phyloP scores from a whole-genome alignment of 2,888 invertebrate genomes.

The Plutella xylostella region DNA sequence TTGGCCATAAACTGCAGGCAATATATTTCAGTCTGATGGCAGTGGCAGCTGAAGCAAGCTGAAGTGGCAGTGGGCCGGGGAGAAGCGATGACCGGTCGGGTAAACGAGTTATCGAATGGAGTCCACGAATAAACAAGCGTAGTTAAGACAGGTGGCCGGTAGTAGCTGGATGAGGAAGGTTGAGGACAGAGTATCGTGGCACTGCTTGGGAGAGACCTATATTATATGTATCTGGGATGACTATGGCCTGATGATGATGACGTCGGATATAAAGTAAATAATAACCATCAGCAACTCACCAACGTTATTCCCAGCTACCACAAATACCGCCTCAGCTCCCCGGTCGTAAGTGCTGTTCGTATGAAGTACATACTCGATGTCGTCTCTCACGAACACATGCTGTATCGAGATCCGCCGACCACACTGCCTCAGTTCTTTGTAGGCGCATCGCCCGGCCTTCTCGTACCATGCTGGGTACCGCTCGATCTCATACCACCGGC shows the following conservation, averaged over 20 bases:
- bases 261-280: background rate
- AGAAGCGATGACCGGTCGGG: too few relatives aligned
- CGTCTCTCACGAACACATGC: slow-evolving; percentile 38
- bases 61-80: too few relatives aligned
- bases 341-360: slow-evolving; percentile 47
- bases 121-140: too few relatives aligned
- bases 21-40: too few relatives aligned
- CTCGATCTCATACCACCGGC: slow-evolving; percentile 51
- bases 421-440: slow-evolving; percentile 41
- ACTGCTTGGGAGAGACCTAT: background rate
- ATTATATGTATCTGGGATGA: background rate
- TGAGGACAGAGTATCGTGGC: background rate
- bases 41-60: too few relatives aligned
- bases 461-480: slow-evolving; percentile 54
- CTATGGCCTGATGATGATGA: background rate
- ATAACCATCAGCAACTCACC: slow-evolving; percentile 24
- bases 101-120: too few relatives aligned
- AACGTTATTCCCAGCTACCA: slow-evolving; percentile 39
- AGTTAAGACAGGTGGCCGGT: background rate
- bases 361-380: slow-evolving; percentile 39
- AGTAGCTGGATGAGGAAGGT: background rate
- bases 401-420: slow-evolving; percentile 43
- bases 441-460: slow-evolving; percentile 38
- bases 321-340: slow-evolving; percentile 48
- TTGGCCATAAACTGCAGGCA: too few relatives aligned